These are phyloP conservation scores for Drosophila erecta DNA, from an alignment of 1,140 invertebrate genomes.

Conservation along the genomic window DNA sequence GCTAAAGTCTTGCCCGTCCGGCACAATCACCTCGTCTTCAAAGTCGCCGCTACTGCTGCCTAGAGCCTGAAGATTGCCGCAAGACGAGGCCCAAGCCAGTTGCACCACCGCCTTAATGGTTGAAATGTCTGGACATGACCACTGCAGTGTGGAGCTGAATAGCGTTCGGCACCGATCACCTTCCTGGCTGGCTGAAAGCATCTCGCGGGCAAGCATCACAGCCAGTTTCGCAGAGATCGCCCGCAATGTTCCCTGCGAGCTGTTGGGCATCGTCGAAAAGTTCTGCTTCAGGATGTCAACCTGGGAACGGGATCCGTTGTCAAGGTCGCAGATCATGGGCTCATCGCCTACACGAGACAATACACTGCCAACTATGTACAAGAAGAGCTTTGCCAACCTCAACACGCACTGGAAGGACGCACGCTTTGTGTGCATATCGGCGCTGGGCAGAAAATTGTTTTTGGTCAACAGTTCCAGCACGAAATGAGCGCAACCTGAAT, in stretches of 20 bases:
- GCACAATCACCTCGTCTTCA: conserved; percentile 86
- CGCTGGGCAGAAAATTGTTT: conserved; percentile 93
- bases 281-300: conserved; percentile 84
- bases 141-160: conserved; percentile 87
- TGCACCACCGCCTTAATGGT: conserved; percentile 90
- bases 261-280: conserved; percentile 82
- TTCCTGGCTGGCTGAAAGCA: conserved; percentile 85
- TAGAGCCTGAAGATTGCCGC: conserved; percentile 88
- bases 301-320: conserved; percentile 76
- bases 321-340: conserved; percentile 70
- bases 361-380: conserved; percentile 93
- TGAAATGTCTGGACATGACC: conserved; percentile 88
- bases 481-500: conserved; percentile 90
- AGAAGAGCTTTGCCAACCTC: conserved; percentile 94
- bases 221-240: conserved; percentile 90
- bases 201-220: conserved; percentile 88
- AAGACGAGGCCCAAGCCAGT: conserved; percentile 92
- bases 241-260: conserved; percentile 88
- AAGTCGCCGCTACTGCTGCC: conserved; percentile 72
- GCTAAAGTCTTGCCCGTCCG: conserved; percentile 88
- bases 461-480: conserved; percentile 94
- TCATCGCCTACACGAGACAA: conserved; percentile 82
- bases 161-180: conserved; percentile 85
- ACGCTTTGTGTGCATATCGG: conserved; percentile 92
- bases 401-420: conserved; percentile 95